Evolutionary conservation across 2,113 vertebrate genomes (phyloP).

Genomic region (Seriola aureovittata): DNA sequence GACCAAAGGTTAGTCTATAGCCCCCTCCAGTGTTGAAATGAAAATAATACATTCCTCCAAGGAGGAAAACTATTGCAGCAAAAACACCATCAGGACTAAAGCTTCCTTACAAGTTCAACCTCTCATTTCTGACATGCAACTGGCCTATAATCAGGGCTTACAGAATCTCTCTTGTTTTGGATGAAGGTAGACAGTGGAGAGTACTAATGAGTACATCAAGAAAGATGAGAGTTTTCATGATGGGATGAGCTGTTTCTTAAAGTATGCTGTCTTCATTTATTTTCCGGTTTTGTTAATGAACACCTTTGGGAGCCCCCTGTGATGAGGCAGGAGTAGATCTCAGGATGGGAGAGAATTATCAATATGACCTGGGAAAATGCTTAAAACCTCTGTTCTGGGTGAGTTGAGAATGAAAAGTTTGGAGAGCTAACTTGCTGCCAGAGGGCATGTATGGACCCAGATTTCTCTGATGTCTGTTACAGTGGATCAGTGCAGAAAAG

Average conservation of each 20-base stretch:
- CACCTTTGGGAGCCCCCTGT: slow-evolving; percentile 10
- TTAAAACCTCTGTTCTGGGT: not conserved
- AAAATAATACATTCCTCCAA: not conserved
- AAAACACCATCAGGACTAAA: not conserved
- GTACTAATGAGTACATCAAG: not conserved
- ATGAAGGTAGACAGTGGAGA: not conserved
- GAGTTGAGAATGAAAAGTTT: slow-evolving; percentile 1
- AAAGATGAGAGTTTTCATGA: slow-evolving; percentile 1
- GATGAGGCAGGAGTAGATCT: slow-evolving; percentile 16
- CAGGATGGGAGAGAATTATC: not conserved
- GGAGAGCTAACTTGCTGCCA: not conserved
- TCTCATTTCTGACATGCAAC: not conserved
- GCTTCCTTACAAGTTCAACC: not conserved
- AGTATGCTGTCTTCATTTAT: not conserved
- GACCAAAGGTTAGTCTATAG: slow-evolving; percentile 11
- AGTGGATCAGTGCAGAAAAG: not conserved
- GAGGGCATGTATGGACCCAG: not conserved
- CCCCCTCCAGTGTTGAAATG: slow-evolving; percentile 54
- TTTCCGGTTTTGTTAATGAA: slow-evolving; percentile 30
- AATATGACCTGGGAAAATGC: not conserved
- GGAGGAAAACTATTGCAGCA: not conserved
- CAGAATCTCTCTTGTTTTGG: not conserved
- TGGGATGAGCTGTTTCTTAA: not conserved
- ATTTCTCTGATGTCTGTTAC: not conserved
- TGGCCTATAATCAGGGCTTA: not conserved